Conservation (phyloP, 1,140 invertebrate species). For the Spodoptera frugiperda region DNA sequence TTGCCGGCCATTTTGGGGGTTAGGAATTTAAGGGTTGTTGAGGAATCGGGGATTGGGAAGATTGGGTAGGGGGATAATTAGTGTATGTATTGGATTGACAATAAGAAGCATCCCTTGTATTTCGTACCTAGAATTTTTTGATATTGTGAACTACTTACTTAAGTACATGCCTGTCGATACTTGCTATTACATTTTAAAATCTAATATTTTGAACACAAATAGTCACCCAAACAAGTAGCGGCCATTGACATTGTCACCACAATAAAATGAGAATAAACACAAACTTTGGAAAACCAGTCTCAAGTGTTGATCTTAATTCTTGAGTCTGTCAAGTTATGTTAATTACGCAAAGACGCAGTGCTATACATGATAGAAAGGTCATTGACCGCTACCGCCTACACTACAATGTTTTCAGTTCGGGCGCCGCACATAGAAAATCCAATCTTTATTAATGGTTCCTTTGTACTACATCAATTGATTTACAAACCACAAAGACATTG, state of each 20-base stretch:
- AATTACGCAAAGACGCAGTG: constrained; percentile 76
- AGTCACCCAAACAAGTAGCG: constrained; percentile 47
- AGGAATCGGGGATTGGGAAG: no score
- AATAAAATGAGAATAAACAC: constrained; percentile 68
- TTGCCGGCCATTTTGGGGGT: no score
- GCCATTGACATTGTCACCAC: constrained; percentile 61
- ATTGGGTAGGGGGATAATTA: no score
- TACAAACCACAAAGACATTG: constrained; percentile 36
- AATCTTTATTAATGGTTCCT: constrained; percentile 52
- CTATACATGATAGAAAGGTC: constrained; percentile 78
- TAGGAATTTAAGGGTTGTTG: no score
- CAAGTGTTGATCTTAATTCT: constrained; percentile 76
- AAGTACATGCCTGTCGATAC: no score
- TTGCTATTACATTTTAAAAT: not conserved
- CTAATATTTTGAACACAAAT: constrained; percentile 15
- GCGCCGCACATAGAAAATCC: constrained; percentile 47
- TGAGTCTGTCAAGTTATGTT: constrained; percentile 82
- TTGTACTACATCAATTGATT: constrained; percentile 49
- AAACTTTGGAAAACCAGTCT: constrained; percentile 70
- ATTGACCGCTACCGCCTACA: constrained; percentile 70
- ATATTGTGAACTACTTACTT: no score
- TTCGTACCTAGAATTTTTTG: no score
- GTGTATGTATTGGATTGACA: no score
- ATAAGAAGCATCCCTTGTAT: no score
- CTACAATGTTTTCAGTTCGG: constrained; percentile 54